phyloP scores from a whole-genome alignment of 2,888 invertebrate species.

The Esperia sulphurella region DNA sequence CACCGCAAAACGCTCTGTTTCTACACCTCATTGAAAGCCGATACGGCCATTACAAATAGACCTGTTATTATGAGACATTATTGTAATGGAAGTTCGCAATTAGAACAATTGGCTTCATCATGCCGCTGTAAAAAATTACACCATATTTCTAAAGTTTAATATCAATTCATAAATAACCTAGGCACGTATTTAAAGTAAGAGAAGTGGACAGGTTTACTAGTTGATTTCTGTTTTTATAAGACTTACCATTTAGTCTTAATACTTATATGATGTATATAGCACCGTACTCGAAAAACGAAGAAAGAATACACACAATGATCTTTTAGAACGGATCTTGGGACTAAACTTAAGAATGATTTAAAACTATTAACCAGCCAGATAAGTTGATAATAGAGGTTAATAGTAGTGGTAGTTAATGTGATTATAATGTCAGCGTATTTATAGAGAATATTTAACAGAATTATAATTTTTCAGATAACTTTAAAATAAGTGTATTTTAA shows the following conservation, averaged over 20 bases:
- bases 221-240: neutral
- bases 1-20: constrained; percentile 68
- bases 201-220: neutral
- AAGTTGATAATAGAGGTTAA: no score
- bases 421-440: no score
- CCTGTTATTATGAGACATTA: constrained; percentile 70
- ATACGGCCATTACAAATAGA: constrained; percentile 63
- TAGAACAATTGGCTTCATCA: constrained; percentile 52
- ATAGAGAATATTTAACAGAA: no score
- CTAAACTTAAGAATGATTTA: no score
- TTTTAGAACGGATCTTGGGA: no score
- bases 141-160: constrained; percentile 26
- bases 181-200: neutral
- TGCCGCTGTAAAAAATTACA: constrained; percentile 39
- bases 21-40: constrained; percentile 71
- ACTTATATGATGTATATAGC: no score
- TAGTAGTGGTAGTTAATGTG: no score
- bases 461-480: no score
- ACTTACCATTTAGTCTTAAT: neutral
- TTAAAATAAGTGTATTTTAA: no score
- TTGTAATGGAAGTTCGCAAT: constrained; percentile 66
- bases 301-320: no score
- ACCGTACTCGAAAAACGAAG: no score
- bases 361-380: no score
- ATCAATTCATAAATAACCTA: constrained; percentile 12